A percentile compares a stretch with the other conserved stretches of the same genome.
These are phyloP conservation scores for Siniperca knerii DNA, from an alignment of 2,113 vertebrate genomes.

Conservation along the genomic window DNA sequence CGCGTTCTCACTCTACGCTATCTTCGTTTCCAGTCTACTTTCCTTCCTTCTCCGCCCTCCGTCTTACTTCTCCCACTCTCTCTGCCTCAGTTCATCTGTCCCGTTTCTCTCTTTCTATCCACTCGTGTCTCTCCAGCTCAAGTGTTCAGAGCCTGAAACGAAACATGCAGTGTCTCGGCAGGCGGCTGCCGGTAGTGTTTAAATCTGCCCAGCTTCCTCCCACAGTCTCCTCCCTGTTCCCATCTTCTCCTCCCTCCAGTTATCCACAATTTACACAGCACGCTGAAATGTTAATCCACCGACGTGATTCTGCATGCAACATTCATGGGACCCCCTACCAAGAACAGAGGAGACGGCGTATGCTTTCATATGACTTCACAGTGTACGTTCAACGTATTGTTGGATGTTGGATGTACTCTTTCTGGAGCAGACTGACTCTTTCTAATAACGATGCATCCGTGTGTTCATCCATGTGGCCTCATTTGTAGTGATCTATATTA, in stretches of 20 bases:
- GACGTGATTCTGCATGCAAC: constrained; percentile 33
- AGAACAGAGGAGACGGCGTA: constrained; percentile 41
- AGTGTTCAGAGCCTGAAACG: constrained; percentile 34
- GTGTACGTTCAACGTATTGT: not conserved
- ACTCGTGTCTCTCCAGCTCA: not conserved
- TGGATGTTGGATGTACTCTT: not conserved
- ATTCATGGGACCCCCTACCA: constrained; percentile 50
- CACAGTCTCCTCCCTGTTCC: constrained; percentile 42
- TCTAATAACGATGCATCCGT: constrained; percentile 11
- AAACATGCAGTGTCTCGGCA: constrained; percentile 52
- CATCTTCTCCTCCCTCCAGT: constrained; percentile 54
- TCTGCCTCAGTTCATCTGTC: not conserved
- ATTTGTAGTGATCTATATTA: constrained; percentile 59
- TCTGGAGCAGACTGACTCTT: not conserved
- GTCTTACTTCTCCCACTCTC: not conserved
- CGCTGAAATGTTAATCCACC: constrained; percentile 45
- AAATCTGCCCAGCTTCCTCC: constrained; percentile 38
- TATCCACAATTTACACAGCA: constrained; percentile 51
- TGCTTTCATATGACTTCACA: constrained; percentile 24
- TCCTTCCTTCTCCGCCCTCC: not conserved
- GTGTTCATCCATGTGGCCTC: constrained; percentile 19
- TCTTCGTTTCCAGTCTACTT: not conserved
- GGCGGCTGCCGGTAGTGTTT: constrained; percentile 35
- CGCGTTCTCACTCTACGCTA: not conserved
- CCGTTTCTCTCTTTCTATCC: not conserved